A percentile compares a stretch with the other conserved stretches of the same genome.
phyloP scores from a whole-genome alignment of 2,113 vertebrate genomes.

The Corythornis vintsioides region DNA sequence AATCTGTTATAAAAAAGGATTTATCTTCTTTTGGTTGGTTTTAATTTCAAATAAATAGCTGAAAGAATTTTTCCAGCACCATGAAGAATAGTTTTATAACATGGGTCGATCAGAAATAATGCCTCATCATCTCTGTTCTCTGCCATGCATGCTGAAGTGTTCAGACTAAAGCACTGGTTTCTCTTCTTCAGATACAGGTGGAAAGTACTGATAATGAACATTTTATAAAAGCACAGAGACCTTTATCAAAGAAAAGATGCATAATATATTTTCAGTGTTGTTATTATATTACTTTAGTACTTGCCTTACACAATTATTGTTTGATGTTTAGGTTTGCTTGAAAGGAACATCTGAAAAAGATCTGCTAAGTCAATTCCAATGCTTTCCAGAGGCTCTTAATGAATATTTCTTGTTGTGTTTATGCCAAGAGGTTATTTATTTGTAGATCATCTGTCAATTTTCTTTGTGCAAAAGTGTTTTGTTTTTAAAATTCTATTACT shows the following conservation, averaged over 20 bases:
- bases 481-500: slow-evolving; percentile 36
- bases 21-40: neutral
- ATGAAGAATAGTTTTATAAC: slow-evolving; percentile 32
- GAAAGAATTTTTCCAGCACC: neutral
- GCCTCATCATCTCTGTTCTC: neutral
- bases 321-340: slow-evolving; percentile 66
- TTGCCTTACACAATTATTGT: slow-evolving; percentile 62
- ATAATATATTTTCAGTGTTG: slow-evolving; percentile 10
- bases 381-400: slow-evolving; percentile 65
- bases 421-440: slow-evolving; percentile 48
- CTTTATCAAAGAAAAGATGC: slow-evolving; percentile 26
- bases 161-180: neutral
- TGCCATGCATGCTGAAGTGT: neutral
- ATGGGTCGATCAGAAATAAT: slow-evolving; percentile 13
- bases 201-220: slow-evolving; percentile 35
- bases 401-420: slow-evolving; percentile 61
- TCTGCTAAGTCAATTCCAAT: slow-evolving; percentile 52
- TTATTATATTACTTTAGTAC: slow-evolving; percentile 14
- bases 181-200: neutral
- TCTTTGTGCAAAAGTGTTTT: slow-evolving; percentile 27
- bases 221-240: slow-evolving; percentile 23
- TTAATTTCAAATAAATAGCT: slow-evolving; percentile 57
- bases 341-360: slow-evolving; percentile 64
- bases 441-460: slow-evolving; percentile 42
- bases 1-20: neutral